Conservation (phyloP, 2,797 vertebrate genomes). For the Gymnodraco acuticeps region DNA sequence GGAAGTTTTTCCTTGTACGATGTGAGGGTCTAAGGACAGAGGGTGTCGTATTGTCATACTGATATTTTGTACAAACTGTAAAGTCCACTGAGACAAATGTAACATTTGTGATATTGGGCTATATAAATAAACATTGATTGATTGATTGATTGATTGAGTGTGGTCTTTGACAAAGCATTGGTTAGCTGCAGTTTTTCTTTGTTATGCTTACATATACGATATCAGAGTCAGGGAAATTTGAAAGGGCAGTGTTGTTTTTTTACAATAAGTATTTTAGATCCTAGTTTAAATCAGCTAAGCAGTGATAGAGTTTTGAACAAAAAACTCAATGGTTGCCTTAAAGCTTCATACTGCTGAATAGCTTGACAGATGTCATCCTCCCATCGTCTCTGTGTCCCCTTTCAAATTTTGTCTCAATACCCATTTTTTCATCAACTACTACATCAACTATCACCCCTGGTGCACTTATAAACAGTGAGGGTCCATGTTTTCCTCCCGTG, state of each 20-base stretch:
- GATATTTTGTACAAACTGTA: too few relatives aligned
- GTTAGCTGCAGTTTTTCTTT: background rate
- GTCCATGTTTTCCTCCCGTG: slow-evolving; percentile 11
- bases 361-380: slow-evolving; percentile 2
- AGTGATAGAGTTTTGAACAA: background rate
- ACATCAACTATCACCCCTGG: slow-evolving; percentile 2
- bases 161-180: background rate
- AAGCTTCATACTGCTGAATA: slow-evolving; percentile 2
- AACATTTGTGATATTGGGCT: too few relatives aligned
- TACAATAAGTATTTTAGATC: background rate
- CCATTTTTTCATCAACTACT: slow-evolving; percentile 17
- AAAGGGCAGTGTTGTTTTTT: background rate
- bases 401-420: background rate
- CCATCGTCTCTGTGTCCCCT: background rate
- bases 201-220: slow-evolving; percentile 1
- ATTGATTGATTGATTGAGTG: too few relatives aligned
- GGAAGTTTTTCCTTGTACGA: too few relatives aligned
- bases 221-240: background rate
- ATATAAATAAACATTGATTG: too few relatives aligned
- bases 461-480: slow-evolving; percentile 13
- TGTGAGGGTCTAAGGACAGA: too few relatives aligned
- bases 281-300: background rate
- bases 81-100: too few relatives aligned
- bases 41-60: too few relatives aligned
- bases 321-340: background rate